A percentile compares a stretch with the other conserved stretches of the same genome.
Evolutionary conservation across 2,888 invertebrate genomes (phyloP).

Genomic region (Drosophila barbarae): DNA sequence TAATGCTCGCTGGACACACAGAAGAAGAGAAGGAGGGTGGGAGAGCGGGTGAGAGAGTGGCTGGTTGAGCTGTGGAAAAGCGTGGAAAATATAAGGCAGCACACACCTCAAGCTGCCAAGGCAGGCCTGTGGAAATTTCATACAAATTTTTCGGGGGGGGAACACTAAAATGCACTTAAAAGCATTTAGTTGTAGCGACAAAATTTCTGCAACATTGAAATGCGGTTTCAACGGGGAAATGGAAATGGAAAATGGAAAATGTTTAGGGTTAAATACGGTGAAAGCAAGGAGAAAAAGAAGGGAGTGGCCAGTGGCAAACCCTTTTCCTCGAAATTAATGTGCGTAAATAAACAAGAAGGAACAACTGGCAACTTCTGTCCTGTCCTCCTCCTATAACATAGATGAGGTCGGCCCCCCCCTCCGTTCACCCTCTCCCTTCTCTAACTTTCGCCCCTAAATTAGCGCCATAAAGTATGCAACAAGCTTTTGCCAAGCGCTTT

Average conservation of each 20-base stretch:
- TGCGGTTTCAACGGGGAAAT: constrained; percentile 44
- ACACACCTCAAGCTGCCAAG: constrained; percentile 44
- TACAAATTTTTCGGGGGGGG: constrained; percentile 11
- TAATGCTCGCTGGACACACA: constrained; percentile 1
- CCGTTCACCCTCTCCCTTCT: neutral
- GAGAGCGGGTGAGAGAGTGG: neutral
- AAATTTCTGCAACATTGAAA: constrained; percentile 64
- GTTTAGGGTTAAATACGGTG: neutral
- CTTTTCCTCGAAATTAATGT: constrained; percentile 65
- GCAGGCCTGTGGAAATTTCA: constrained; percentile 27
- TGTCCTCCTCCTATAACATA: constrained; percentile 29
- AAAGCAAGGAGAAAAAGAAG: neutral
- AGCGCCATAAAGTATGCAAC: constrained; percentile 74
- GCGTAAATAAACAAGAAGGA: constrained; percentile 67
- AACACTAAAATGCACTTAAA: constrained; percentile 71
- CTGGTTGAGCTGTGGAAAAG: neutral
- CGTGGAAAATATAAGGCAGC: neutral
- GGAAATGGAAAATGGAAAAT: neutral
- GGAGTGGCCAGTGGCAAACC: constrained; percentile 31
- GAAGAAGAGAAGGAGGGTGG: neutral
- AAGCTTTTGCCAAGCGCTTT: constrained; percentile 64
- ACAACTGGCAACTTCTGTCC: constrained; percentile 46
- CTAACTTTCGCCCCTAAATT: constrained; percentile 52
- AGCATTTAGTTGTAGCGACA: constrained; percentile 72
- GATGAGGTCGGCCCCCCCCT: constrained; percentile 27